Percentiles rank a stretch among this genome's conserved stretches.
Conservation (phyloP, 2,797 vertebrate genomes). For the Eulemur mongoz region DNA sequence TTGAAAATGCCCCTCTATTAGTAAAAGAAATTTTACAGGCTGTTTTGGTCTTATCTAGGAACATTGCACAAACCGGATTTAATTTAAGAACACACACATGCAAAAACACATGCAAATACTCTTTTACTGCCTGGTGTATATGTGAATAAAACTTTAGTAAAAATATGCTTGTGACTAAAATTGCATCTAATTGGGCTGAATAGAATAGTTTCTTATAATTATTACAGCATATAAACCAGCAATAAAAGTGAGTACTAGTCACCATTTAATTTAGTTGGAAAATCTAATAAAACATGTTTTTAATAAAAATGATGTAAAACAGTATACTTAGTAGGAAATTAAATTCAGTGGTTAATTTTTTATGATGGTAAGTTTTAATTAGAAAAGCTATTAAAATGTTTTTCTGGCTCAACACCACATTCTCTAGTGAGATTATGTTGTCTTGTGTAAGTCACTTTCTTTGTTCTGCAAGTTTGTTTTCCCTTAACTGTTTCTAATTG, state of each 20-base stretch:
- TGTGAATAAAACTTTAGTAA: conserved; percentile 37
- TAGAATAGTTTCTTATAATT: conserved; percentile 34
- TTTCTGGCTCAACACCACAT: conserved; percentile 58
- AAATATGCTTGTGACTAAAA: conserved; percentile 64
- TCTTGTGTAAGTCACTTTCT: conserved; percentile 63
- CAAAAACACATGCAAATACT: background rate
- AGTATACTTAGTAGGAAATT: conserved; percentile 74
- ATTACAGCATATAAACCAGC: conserved; percentile 24
- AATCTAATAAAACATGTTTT: conserved; percentile 73
- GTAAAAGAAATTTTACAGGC: background rate
- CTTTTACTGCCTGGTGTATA: background rate
- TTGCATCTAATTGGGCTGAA: conserved; percentile 54
- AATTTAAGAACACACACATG: background rate
- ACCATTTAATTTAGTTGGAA: conserved; percentile 59
- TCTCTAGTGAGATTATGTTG: conserved; percentile 63
- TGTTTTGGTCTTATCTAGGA: background rate
- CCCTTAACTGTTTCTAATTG: conserved; percentile 57
- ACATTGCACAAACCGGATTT: background rate
- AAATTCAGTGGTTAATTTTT: conserved; percentile 78
- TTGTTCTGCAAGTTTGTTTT: conserved; percentile 63
- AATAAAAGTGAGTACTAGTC: background rate
- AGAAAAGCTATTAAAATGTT: conserved; percentile 71
- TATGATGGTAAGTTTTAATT: conserved; percentile 78
- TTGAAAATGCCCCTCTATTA: background rate
- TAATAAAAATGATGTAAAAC: conserved; percentile 75